Evolutionary conservation across 2,888 invertebrate species (phyloP).

Genomic region (Branchellion lobata): DNA sequence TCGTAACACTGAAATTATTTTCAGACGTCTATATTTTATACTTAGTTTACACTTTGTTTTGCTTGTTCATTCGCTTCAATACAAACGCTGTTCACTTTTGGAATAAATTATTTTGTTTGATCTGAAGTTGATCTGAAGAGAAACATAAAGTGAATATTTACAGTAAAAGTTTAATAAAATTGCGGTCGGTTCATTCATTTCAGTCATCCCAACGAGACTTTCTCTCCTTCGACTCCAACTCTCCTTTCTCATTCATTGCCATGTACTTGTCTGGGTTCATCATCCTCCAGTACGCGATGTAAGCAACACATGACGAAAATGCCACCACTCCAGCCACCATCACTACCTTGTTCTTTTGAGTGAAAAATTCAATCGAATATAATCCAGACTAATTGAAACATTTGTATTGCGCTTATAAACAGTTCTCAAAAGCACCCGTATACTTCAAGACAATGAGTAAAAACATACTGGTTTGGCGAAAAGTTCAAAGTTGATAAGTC

Average conservation of each 20-base stretch:
- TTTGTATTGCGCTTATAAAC: not conserved
- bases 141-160: too few species aligned
- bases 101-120: too few species aligned
- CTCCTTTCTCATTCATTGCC: conserved; percentile 76
- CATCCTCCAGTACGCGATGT: conserved; percentile 80
- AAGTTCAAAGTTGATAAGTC: conserved; percentile 82
- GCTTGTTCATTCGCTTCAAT: too few species aligned
- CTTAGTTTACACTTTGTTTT: too few species aligned
- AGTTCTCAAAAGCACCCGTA: not conserved
- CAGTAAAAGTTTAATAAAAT: too few species aligned
- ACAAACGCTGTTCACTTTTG: too few species aligned
- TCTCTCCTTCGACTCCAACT: conserved; percentile 55
- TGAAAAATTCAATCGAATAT: conserved; percentile 47
- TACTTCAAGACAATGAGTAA: not conserved
- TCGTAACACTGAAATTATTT: too few species aligned
- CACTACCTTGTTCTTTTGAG: conserved; percentile 77
- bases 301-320: conserved; percentile 74
- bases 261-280: conserved; percentile 81
- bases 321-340: conserved; percentile 80
- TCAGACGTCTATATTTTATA: too few species aligned
- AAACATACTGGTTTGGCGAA: conserved; percentile 77
- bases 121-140: too few species aligned
- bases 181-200: too few species aligned
- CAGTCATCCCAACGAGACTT: conserved; percentile 61
- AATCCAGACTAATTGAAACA: not conserved